These are phyloP conservation scores for Myiozetetes cayanensis DNA, from an alignment of 2,113 vertebrate genomes.

Conservation along the genomic window DNA sequence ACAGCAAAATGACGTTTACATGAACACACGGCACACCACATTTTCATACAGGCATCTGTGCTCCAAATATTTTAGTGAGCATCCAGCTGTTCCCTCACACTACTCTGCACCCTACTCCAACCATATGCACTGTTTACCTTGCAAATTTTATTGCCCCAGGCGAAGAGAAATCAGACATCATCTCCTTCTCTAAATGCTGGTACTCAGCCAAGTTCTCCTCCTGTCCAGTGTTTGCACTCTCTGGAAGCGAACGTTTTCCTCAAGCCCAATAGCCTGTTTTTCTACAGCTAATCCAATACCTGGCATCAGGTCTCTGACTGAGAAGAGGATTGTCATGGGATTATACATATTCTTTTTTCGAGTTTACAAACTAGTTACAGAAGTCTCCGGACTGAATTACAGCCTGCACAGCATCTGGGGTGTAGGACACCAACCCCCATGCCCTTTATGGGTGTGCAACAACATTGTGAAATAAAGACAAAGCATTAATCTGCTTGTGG, in stretches of 20 bases:
- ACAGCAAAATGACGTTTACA: not conserved
- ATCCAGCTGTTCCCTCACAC: not conserved
- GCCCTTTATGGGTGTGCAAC: not conserved
- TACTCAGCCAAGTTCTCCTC: not conserved
- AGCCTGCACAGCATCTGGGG: not conserved
- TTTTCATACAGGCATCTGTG: not conserved
- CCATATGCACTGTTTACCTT: not conserved
- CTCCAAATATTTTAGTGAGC: not conserved
- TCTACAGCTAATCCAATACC: not conserved
- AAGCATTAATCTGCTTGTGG: not conserved
- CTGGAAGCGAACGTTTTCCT: not conserved
- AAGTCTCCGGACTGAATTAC: not conserved
- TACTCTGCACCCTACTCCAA: not conserved
- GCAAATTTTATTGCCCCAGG: not conserved
- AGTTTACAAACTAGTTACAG: not conserved
- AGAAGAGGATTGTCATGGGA: not conserved
- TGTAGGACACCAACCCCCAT: not conserved
- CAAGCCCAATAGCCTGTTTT: not conserved
- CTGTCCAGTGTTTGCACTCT: not conserved
- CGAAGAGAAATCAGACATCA: not conserved
- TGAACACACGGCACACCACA: not conserved
- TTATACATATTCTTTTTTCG: not conserved
- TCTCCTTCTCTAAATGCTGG: not conserved
- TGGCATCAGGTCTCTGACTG: not conserved
- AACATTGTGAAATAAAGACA: not conserved